phyloP scores from a whole-genome alignment of 92 coral and sea anemone genomes.

The Epizoanthus fatuus region DNA sequence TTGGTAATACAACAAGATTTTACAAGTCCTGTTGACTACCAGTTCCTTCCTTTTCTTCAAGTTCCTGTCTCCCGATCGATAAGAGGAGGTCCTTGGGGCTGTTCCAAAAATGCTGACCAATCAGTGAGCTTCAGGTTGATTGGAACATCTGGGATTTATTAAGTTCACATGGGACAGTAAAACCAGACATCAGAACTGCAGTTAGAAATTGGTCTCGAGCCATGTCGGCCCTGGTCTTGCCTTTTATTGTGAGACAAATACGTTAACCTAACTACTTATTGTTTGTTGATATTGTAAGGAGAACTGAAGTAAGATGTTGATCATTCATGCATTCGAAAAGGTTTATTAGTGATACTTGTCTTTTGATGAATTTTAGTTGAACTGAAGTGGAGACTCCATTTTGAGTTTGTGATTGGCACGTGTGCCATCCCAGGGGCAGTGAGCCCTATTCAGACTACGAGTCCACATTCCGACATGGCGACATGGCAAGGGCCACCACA shows the following conservation, averaged over 20 bases:
- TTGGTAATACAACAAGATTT: not conserved
- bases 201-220: too few relatives aligned
- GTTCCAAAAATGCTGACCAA: too few relatives aligned
- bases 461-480: constrained; percentile 80
- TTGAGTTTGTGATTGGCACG: constrained; percentile 92
- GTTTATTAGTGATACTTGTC: not conserved
- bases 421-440: constrained; percentile 82
- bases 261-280: too few relatives aligned
- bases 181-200: too few relatives aligned
- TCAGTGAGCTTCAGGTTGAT: too few relatives aligned
- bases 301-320: not conserved
- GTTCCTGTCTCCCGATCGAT: not conserved
- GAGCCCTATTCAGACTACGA: constrained; percentile 79
- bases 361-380: constrained; percentile 65
- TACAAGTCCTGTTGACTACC: not conserved
- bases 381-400: constrained; percentile 96
- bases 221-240: too few relatives aligned
- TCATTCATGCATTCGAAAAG: not conserved
- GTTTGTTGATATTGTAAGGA: too few relatives aligned
- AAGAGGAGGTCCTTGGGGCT: too few relatives aligned
- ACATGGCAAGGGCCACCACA: constrained; percentile 93
- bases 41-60: not conserved
- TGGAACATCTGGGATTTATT: too few relatives aligned
- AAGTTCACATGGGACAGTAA: too few relatives aligned
- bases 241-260: too few relatives aligned